Conservation (phyloP, 1,140 invertebrate species). For the Pseudoatta argentina region DNA sequence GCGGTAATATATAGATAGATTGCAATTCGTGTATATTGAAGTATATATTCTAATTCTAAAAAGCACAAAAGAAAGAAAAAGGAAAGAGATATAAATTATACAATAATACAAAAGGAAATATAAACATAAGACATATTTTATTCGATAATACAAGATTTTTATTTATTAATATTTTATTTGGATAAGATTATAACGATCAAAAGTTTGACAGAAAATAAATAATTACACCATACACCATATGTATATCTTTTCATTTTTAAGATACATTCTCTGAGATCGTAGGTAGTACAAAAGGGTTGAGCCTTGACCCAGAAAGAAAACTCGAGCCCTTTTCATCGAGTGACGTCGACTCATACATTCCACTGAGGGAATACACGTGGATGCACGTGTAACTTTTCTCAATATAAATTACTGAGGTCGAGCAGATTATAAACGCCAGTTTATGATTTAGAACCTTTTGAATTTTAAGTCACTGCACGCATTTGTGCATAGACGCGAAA, state of each 20-base stretch:
- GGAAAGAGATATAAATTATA: neutral
- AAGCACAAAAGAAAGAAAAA: neutral
- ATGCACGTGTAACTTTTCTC: slow-evolving; percentile 39
- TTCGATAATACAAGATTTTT: neutral
- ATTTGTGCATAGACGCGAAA: neutral
- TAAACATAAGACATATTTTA: neutral
- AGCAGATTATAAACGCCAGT: slow-evolving; percentile 22
- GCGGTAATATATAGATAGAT: neutral
- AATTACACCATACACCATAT: neutral
- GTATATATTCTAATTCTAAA: neutral
- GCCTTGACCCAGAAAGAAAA: slow-evolving; percentile 55
- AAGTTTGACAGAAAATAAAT: neutral
- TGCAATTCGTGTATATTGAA: neutral
- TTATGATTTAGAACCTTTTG: slow-evolving; percentile 4
- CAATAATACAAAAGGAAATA: neutral
- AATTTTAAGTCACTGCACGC: neutral
- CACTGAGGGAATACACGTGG: slow-evolving; percentile 39
- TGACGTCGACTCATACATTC: slow-evolving; percentile 51
- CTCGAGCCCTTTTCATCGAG: slow-evolving; percentile 46
- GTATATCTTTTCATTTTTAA: slow-evolving; percentile 39
- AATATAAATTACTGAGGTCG: slow-evolving; percentile 17
- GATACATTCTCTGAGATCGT: neutral
- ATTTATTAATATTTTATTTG: neutral
- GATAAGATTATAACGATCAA: neutral
- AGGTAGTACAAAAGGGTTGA: slow-evolving; percentile 32